Base-by-base conservation (phyloP, 1,140 invertebrate species). In the Cydia strobilella region DNA sequence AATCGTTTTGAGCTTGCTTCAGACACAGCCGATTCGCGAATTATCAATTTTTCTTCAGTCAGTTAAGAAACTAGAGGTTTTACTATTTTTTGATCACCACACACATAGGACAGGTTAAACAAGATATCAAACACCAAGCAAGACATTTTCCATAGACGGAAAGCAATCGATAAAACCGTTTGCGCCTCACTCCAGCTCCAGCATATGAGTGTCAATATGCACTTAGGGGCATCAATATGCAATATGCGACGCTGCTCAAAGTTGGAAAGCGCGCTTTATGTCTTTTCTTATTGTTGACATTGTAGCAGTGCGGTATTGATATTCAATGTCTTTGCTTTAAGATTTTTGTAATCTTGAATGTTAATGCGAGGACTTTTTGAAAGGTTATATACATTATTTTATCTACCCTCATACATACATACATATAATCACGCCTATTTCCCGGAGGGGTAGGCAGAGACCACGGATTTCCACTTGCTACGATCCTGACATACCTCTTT, bases 201-300 rank as follows among this genome's bases (percentile, higher is more conserved):
- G 51, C 51, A 9, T 54, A 59, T 23, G 54, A 59, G 54, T 59
- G 54, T 59, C 54, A 59, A 59, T 59, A 59, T 59, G 54, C 54
- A 23, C 54, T 51, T 51, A 18, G 5, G 48, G 20, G 54, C 54
- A 23, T 59, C 54, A 59, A 59, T 59, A 23, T 59, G 54, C 54
- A 59, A 59, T 59, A 59, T 59, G 54, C 54, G 20, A 59, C 54
- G 51, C 0, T 20, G 18, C 20, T 20, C 54, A 59, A 59, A 59
- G 54, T 59, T 9, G 18, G n/a, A 54, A 7, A 48, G 45, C 45
- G 48, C 20, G n/a, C 54, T 23, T 59, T 23, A 59, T 12, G 54
- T 23, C 42, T 23, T 54, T 54, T 59, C 54, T 23, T n/a, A 59
- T 59, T 59, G 54, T 59, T 23, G 54, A 59, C 51, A 54, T 54